Evolutionary conservation across 2,888 invertebrate species (phyloP).

Genomic region (Ochropleura leucogaster): DNA sequence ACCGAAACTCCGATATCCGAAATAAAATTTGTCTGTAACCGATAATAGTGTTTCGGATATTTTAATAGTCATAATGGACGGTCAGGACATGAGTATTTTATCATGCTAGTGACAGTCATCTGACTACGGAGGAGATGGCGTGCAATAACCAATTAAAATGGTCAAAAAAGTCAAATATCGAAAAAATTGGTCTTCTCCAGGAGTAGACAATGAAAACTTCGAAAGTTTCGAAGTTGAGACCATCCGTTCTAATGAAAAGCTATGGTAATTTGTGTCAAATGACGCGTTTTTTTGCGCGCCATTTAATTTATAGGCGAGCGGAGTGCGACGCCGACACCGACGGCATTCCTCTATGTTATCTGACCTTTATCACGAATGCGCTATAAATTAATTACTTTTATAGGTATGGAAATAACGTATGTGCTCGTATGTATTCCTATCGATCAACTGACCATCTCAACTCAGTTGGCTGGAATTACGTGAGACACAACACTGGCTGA

Average conservation of each 20-base stretch:
- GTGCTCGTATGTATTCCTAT: not conserved
- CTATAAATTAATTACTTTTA: slow-evolving; percentile 42
- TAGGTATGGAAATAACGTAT: slow-evolving; percentile 22
- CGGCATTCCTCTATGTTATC: slow-evolving; percentile 45
- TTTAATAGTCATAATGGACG: too few relatives aligned
- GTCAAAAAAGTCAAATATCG: not conserved
- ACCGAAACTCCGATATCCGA: too few relatives aligned
- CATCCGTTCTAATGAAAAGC: not conserved
- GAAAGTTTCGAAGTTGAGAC: slow-evolving; percentile 4
- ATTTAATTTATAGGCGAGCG: slow-evolving; percentile 35
- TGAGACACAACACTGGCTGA: not conserved
- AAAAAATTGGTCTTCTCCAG: not conserved
- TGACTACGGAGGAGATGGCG: not conserved
- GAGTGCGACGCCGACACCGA: too few relatives aligned
- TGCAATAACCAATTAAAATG: not conserved
- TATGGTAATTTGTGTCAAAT: slow-evolving; percentile 15
- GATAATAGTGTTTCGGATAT: too few relatives aligned
- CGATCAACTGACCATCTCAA: slow-evolving; percentile 9
- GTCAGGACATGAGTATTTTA: not conserved
- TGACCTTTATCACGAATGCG: slow-evolving; percentile 51
- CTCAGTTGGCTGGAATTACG: not conserved
- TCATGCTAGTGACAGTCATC: not conserved
- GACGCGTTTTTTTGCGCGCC: slow-evolving; percentile 19
- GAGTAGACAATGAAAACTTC: not conserved
- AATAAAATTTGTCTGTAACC: too few relatives aligned